Conservation (phyloP, 1,140 invertebrate species). For the Vanessa tameamea region DNA sequence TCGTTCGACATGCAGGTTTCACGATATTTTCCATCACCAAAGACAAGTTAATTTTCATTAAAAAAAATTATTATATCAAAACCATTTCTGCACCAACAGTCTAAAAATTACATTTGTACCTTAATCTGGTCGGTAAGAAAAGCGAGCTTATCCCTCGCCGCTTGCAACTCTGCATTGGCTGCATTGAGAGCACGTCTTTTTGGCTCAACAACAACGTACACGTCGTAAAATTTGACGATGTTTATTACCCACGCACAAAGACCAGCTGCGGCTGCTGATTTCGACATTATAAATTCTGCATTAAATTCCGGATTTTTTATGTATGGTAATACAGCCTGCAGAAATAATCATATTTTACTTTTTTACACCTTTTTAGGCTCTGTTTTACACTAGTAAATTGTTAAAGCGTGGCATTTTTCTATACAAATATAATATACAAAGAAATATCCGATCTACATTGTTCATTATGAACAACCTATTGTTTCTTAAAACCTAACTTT, state of each 20-base stretch:
- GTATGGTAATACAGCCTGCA: conserved; percentile 71
- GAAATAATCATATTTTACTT: background rate
- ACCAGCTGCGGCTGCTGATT: conserved; percentile 94
- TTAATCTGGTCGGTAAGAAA: conserved; percentile 81
- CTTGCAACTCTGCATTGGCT: conserved; percentile 91
- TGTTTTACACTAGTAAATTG: background rate
- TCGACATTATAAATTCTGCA: conserved; percentile 90
- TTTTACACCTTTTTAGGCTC: background rate
- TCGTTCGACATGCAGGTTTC: too few species aligned
- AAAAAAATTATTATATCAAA: too few species aligned
- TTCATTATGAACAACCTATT: too few species aligned
- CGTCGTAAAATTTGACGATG: conserved; percentile 94
- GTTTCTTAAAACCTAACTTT: too few species aligned
- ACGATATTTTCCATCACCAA: too few species aligned
- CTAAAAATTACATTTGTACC: conserved; percentile 37
- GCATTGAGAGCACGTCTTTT: conserved; percentile 90
- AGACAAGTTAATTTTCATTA: too few species aligned
- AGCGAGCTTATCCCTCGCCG: conserved; percentile 89
- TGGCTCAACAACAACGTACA: conserved; percentile 95
- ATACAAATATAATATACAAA: too few species aligned
- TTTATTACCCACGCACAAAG: conserved; percentile 97
- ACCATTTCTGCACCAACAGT: background rate
- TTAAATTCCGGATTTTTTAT: conserved; percentile 89
- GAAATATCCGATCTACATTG: too few species aligned
- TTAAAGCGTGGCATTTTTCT: background rate